phyloP scores from a whole-genome alignment of 2,797 vertebrate genomes.

The Alca torda region DNA sequence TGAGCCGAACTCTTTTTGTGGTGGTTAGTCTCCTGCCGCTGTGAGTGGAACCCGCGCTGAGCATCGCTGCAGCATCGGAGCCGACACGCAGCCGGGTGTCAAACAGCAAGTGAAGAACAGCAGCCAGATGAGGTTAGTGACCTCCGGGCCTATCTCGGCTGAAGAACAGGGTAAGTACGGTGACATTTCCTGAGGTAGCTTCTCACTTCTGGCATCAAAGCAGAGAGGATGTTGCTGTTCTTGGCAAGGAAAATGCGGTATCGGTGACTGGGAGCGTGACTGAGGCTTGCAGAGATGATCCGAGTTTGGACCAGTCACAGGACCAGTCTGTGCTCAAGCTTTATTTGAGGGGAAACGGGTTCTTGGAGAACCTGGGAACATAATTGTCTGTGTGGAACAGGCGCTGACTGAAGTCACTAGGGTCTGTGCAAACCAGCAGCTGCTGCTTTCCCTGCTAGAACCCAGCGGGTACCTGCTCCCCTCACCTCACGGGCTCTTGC shows the following conservation, averaged over 20 bases:
- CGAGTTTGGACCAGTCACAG: fast-evolving
- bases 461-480: fast-evolving
- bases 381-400: too few relatives aligned
- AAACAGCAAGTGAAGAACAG: too few relatives aligned
- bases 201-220: not conserved
- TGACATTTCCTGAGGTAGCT: not conserved
- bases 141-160: not conserved
- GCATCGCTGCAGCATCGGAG: not conserved
- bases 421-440: not conserved
- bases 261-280: fast-evolving
- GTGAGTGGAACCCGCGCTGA: not conserved
- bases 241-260: not conserved
- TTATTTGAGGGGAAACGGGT: too few relatives aligned
- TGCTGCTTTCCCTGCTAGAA: not conserved
- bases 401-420: fast-evolving
- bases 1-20: not conserved
- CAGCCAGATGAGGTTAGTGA: not conserved
- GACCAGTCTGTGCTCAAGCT: not conserved
- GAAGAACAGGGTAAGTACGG: not conserved
- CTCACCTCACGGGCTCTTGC: not conserved
- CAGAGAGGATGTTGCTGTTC: not conserved
- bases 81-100: fast-evolving
- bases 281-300: not conserved
- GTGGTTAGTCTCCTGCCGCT: not conserved
- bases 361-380: not conserved